A percentile compares a stretch with the other conserved stretches of the same genome.
Conservation (phyloP, 2,888 invertebrate species). For the Drosophila acutilabella region DNA sequence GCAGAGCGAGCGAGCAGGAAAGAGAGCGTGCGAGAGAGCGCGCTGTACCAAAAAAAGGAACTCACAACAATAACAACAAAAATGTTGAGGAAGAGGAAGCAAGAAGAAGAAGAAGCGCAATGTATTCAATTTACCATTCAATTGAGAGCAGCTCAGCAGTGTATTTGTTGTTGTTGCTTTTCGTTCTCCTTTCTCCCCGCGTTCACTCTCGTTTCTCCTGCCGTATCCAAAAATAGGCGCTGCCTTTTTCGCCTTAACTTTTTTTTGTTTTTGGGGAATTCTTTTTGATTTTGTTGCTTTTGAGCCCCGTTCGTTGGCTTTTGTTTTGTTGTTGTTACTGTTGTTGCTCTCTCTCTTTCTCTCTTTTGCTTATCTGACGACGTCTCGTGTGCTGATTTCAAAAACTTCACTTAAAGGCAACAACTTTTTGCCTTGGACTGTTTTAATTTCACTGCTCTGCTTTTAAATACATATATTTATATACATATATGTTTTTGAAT, state of each 20-base stretch:
- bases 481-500: conserved; percentile 24
- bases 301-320: conserved; percentile 60
- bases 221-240: conserved; percentile 79
- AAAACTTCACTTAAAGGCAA: conserved; percentile 71
- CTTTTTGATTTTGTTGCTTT: conserved; percentile 31
- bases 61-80: conserved; percentile 18
- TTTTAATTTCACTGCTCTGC: conserved; percentile 81
- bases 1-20: not conserved
- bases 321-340: conserved; percentile 30
- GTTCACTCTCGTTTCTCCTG: not conserved
- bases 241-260: conserved; percentile 57
- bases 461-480: conserved; percentile 46
- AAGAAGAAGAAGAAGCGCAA: conserved; percentile 20
- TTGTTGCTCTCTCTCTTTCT: conserved; percentile 29
- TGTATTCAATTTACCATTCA: conserved; percentile 75
- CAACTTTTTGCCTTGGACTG: conserved; percentile 47
- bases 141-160: conserved; percentile 51
- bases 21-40: conserved; percentile 2
- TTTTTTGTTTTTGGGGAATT: conserved; percentile 20
- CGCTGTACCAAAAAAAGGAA: conserved; percentile 43
- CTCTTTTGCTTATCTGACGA: conserved; percentile 14
- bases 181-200: not conserved
- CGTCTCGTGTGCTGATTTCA: conserved; percentile 57
- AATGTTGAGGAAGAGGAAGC: not conserved
- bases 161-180: not conserved